These are phyloP conservation scores for Pampus argenteus DNA, from an alignment of 2,797 vertebrate species.

Conservation along the genomic window DNA sequence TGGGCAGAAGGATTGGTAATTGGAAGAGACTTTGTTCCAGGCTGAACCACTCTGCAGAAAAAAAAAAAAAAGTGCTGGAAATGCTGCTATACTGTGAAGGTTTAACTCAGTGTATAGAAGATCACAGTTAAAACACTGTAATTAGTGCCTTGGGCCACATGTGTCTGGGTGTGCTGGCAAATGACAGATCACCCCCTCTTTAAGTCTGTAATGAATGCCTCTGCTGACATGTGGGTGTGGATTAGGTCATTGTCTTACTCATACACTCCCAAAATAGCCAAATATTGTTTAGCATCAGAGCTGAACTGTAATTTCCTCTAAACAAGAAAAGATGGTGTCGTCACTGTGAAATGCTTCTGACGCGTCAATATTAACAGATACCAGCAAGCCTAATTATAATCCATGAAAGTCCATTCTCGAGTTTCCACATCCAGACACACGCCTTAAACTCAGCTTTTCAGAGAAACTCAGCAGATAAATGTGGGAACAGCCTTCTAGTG, in stretches of 20 bases:
- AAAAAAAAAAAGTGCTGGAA: slow-evolving; percentile 23
- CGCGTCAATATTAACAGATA: slow-evolving; percentile 10
- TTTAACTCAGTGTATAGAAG: slow-evolving; percentile 48
- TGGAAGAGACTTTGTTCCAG: slow-evolving; percentile 53
- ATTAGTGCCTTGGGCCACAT: slow-evolving; percentile 64
- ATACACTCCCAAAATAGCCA: slow-evolving; percentile 71
- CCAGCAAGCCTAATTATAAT: slow-evolving; percentile 9
- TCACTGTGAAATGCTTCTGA: slow-evolving; percentile 18
- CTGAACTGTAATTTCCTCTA: slow-evolving; percentile 43
- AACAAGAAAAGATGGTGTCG: slow-evolving; percentile 39
- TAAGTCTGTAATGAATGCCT: slow-evolving; percentile 73
- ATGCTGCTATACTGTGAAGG: slow-evolving; percentile 22
- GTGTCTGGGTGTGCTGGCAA: slow-evolving; percentile 53
- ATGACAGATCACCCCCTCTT: slow-evolving; percentile 64
- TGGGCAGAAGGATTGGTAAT: slow-evolving; percentile 72
- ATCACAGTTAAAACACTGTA: slow-evolving; percentile 67
- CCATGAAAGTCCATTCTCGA: no score
- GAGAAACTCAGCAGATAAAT: no score
- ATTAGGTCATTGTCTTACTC: slow-evolving; percentile 77
- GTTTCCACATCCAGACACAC: no score
- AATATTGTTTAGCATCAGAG: slow-evolving; percentile 46
- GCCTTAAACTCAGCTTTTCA: no score
- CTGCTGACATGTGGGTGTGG: slow-evolving; percentile 69
- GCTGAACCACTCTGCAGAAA: slow-evolving; percentile 35
- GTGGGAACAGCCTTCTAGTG: no score